phyloP scores from a whole-genome alignment of 1,140 invertebrate species.

The Drosophila neocordata region DNA sequence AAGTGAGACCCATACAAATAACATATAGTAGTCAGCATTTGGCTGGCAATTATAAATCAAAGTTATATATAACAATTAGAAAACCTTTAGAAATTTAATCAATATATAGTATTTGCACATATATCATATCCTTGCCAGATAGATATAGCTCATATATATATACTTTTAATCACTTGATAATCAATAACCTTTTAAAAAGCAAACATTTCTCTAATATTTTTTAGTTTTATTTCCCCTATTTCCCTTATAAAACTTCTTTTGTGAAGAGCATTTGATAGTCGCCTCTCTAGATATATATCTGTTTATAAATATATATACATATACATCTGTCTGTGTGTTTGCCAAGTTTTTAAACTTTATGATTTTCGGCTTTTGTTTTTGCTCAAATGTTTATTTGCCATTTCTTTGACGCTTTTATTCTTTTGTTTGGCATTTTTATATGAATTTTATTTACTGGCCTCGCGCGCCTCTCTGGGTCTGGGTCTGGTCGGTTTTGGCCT shows the following conservation, averaged over 20 bases:
- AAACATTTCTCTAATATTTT: too few species aligned
- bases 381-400: constrained; percentile 67
- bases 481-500: constrained; percentile 34
- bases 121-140: too few species aligned
- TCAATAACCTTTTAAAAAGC: too few species aligned
- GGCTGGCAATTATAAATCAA: too few species aligned
- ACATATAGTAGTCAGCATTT: too few species aligned
- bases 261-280: neutral
- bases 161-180: too few species aligned
- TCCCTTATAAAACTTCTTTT: neutral
- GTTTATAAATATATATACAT: neutral
- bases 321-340: constrained; percentile 32
- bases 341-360: constrained; percentile 52
- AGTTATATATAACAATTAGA: too few species aligned
- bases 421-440: constrained; percentile 73
- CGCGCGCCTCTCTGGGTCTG: constrained; percentile 31
- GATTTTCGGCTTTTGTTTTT: constrained; percentile 48
- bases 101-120: too few species aligned
- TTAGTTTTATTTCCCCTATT: too few species aligned
- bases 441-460: constrained; percentile 74
- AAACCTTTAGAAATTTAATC: too few species aligned
- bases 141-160: too few species aligned
- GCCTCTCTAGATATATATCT: neutral
- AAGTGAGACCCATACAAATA: too few species aligned
- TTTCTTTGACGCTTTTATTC: constrained; percentile 79